Conservation (phyloP, 2,797 vertebrate species). For the Apodemus agrarius region DNA sequence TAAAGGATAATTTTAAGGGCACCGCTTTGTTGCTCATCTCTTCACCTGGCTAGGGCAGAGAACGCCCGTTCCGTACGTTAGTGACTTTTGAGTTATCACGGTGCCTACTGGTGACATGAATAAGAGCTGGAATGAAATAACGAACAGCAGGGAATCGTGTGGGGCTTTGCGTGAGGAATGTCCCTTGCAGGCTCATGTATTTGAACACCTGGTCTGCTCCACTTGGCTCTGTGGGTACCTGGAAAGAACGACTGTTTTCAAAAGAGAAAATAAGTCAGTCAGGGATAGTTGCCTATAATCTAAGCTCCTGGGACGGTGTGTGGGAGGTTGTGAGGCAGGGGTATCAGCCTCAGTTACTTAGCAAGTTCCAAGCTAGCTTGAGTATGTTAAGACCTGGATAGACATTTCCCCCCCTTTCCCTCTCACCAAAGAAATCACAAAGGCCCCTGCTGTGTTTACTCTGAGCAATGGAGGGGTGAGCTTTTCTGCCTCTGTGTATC, state of each 20-base stretch:
- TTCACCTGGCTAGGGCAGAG: neutral
- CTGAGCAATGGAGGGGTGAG: neutral
- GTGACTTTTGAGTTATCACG: neutral
- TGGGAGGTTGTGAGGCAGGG: neutral
- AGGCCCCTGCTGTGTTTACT: neutral
- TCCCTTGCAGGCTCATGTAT: neutral
- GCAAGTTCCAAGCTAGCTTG: neutral
- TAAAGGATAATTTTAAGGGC: neutral
- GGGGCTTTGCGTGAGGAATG: neutral
- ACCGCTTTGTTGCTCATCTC: neutral
- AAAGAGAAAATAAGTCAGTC: neutral
- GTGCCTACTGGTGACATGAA: neutral
- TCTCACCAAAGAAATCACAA: neutral
- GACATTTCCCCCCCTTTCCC: too few species aligned
- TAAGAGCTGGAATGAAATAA: neutral
- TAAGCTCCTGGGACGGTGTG: neutral
- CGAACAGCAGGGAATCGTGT: neutral
- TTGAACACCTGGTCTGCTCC: neutral
- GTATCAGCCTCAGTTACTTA: neutral
- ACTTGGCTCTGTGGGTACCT: neutral
- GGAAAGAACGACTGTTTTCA: neutral
- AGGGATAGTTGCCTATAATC: neutral
- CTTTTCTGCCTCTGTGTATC: neutral
- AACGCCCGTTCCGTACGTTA: neutral
- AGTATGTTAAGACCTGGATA: neutral